Percentiles rank a stretch among this genome's conserved stretches.
These are phyloP conservation scores for Ectropis crepuscularia DNA, from an alignment of 2,888 invertebrate species.

Conservation along the genomic window DNA sequence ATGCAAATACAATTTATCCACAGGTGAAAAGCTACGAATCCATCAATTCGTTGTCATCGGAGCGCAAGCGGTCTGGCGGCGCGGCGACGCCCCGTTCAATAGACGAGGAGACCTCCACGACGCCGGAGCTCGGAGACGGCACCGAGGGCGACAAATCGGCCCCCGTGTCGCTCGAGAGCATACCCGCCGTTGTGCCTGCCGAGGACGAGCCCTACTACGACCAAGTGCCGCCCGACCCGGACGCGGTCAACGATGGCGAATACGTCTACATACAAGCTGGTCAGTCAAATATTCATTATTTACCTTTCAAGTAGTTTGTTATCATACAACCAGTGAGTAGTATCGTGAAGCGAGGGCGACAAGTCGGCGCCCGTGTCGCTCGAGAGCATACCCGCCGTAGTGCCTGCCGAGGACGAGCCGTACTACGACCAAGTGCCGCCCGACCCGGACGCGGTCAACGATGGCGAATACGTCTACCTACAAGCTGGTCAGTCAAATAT, in stretches of 20 bases:
- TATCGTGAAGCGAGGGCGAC: slow-evolving; percentile 65
- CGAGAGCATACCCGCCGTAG: slow-evolving; percentile 71
- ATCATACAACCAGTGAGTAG: too few species aligned
- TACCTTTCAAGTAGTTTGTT: too few species aligned
- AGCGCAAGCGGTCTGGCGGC: slow-evolving; percentile 81
- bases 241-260: slow-evolving; percentile 86
- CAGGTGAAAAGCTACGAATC: slow-evolving; percentile 88
- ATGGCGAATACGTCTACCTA: slow-evolving; percentile 91
- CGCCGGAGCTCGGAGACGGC: slow-evolving; percentile 67
- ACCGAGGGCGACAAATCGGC: slow-evolving; percentile 73
- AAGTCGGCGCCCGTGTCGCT: slow-evolving; percentile 75
- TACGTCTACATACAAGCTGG: slow-evolving; percentile 91
- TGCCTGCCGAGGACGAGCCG: slow-evolving; percentile 84
- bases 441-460: slow-evolving; percentile 77
- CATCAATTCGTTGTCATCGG: slow-evolving; percentile 86
- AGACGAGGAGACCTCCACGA: slow-evolving; percentile 74
- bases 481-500: slow-evolving; percentile 83
- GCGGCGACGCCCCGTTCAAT: slow-evolving; percentile 81
- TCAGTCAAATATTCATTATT: slow-evolving; percentile 48
- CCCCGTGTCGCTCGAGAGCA: slow-evolving; percentile 73
- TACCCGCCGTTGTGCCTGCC: slow-evolving; percentile 63
- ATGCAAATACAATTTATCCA: too few species aligned
- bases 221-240: slow-evolving; percentile 86
- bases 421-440: slow-evolving; percentile 90
- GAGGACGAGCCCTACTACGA: slow-evolving; percentile 90